A percentile compares a stretch with the other conserved stretches of the same genome.
These are phyloP conservation scores for Scaptodrosophila latifasciaeformis DNA, from an alignment of 2,888 invertebrate genomes.

Conservation along the genomic window DNA sequence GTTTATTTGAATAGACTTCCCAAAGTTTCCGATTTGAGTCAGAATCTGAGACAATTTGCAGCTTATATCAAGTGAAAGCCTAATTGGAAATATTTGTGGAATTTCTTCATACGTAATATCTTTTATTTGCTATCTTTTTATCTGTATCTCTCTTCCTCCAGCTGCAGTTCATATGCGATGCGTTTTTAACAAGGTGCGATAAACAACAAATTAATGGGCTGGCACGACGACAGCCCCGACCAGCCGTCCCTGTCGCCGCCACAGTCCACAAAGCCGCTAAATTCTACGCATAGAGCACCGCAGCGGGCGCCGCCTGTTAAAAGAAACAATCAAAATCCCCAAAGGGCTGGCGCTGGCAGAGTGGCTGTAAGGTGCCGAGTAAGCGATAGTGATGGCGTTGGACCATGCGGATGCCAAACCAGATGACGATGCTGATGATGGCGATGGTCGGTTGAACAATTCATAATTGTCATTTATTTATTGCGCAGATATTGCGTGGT, in stretches of 20 bases:
- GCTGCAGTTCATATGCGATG: slow-evolving; percentile 40
- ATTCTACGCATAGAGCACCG: slow-evolving; percentile 37
- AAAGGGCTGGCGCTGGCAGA: slow-evolving; percentile 28
- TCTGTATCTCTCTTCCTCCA: not conserved
- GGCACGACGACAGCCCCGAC: slow-evolving; percentile 54
- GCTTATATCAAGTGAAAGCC: too few species aligned
- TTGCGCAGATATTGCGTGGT: slow-evolving; percentile 63
- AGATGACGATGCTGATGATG: slow-evolving; percentile 6
- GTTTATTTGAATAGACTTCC: too few species aligned
- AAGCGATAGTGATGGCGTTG: slow-evolving; percentile 14
- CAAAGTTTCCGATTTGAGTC: too few species aligned
- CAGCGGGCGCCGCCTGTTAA: slow-evolving; percentile 45
- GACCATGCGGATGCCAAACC: not conserved
- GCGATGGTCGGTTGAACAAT: slow-evolving; percentile 54
- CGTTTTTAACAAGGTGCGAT: slow-evolving; percentile 74
- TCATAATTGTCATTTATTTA: slow-evolving; percentile 75
- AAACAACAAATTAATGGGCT: slow-evolving; percentile 73
- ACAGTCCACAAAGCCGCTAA: slow-evolving; percentile 13
- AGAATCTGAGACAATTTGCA: too few species aligned
- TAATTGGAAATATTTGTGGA: slow-evolving; percentile 2
- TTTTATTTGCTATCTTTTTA: not conserved
- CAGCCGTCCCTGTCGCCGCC: slow-evolving; percentile 29
- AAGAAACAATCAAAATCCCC: not conserved
- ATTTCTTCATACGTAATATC: not conserved
- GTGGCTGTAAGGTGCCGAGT: too few species aligned